A percentile compares a stretch with the other conserved stretches of the same genome.
These are phyloP conservation scores for Epizoanthus ramosus DNA, from an alignment of 92 coral and sea anemone species.

Conservation along the genomic window DNA sequence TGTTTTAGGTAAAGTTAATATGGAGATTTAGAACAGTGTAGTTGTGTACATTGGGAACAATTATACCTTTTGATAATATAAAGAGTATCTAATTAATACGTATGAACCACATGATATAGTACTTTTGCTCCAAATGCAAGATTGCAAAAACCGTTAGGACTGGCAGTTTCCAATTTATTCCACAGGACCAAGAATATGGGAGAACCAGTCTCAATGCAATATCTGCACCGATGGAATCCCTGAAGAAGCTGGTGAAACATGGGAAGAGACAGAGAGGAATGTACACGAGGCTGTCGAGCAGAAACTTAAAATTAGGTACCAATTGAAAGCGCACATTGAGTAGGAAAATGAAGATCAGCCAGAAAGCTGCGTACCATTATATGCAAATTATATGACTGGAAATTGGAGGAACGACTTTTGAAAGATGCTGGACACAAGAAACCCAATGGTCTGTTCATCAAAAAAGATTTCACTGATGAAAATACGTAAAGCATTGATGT, in stretches of 20 bases:
- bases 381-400: slow-evolving; percentile 56
- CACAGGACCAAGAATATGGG: too few relatives aligned
- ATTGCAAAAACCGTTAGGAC: too few relatives aligned
- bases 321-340: slow-evolving; percentile 10
- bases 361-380: slow-evolving; percentile 46
- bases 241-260: slow-evolving; percentile 8
- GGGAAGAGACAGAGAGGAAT: slow-evolving; percentile 3
- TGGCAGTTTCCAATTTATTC: too few relatives aligned
- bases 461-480: slow-evolving; percentile 51
- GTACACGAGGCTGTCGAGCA: background rate
- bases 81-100: too few relatives aligned
- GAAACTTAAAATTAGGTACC: background rate
- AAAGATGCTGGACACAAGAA: slow-evolving; percentile 37
- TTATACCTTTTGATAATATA: too few relatives aligned
- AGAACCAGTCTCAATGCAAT: slow-evolving; percentile 1
- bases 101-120: too few relatives aligned
- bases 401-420: slow-evolving; percentile 36
- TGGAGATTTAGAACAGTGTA: too few relatives aligned
- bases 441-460: slow-evolving; percentile 37
- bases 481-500: slow-evolving; percentile 39
- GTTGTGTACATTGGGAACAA: too few relatives aligned
- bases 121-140: too few relatives aligned
- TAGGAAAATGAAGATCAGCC: background rate
- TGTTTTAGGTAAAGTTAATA: too few relatives aligned
- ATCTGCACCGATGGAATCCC: slow-evolving; percentile 11